Evolutionary conservation across 1,140 invertebrate species (phyloP).

Genomic region (Drosophila simulans): DNA sequence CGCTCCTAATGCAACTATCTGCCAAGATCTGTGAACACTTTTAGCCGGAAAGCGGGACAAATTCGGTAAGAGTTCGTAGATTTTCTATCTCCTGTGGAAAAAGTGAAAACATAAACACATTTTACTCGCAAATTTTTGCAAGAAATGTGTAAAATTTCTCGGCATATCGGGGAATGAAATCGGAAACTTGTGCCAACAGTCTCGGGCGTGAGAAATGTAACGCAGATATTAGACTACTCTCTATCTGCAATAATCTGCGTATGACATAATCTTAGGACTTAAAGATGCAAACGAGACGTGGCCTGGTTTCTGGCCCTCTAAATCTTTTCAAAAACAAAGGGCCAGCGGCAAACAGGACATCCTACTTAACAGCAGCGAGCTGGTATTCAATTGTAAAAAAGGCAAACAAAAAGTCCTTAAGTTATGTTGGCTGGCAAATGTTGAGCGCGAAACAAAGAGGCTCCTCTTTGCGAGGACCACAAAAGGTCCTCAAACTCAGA

Average conservation of each 20-base stretch:
- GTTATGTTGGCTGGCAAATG: conserved; percentile 78
- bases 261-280: conserved; percentile 77
- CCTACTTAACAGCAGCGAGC: conserved; percentile 60
- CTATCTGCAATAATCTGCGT: conserved; percentile 52
- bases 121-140: conserved; percentile 46
- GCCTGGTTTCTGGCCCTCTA: conserved; percentile 22
- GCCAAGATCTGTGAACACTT: conserved; percentile 30
- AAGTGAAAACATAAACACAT: conserved; percentile 71
- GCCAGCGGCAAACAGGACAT: conserved; percentile 69
- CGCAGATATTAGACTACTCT: conserved; percentile 47
- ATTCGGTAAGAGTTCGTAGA: conserved; percentile 21
- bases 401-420: conserved; percentile 84
- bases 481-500: conserved; percentile 33
- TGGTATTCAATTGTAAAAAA: conserved; percentile 72
- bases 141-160: conserved; percentile 71
- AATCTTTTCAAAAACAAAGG: conserved; percentile 29
- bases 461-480: conserved; percentile 26
- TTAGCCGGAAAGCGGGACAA: conserved; percentile 50
- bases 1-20: conserved; percentile 61
- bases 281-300: conserved; percentile 73
- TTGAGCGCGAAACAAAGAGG: conserved; percentile 57
- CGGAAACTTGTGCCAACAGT: conserved; percentile 51
- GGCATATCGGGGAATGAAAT: conserved; percentile 60
- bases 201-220: conserved; percentile 77
- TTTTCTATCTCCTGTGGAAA: conserved; percentile 37